Conservation (phyloP, 2,797 vertebrate species). For the Falco concolor region DNA sequence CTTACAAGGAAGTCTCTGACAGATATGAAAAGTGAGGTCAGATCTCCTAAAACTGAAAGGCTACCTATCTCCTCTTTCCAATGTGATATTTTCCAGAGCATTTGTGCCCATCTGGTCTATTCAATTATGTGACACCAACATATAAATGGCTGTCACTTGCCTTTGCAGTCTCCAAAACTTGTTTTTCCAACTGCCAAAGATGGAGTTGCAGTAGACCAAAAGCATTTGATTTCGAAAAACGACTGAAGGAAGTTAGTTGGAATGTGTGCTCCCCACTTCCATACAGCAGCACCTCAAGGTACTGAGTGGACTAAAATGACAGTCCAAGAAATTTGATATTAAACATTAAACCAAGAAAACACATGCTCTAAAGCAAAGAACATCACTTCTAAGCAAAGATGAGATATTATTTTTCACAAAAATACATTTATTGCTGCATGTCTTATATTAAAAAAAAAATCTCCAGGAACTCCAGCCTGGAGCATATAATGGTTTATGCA, state of each 20-base stretch:
- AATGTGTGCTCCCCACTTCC: background rate
- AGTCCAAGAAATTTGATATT: background rate
- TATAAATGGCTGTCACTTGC: background rate
- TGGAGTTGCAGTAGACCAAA: background rate
- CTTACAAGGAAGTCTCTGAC: background rate
- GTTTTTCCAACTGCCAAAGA: background rate
- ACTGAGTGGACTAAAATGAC: background rate
- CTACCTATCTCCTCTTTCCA: background rate
- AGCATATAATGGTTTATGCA: conserved; percentile 33
- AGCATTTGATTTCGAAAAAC: background rate
- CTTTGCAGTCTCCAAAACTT: background rate
- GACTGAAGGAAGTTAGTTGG: background rate
- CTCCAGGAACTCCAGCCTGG: conserved; percentile 9
- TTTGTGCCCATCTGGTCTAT: background rate
- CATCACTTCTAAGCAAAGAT: background rate
- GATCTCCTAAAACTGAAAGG: background rate
- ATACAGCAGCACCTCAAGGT: background rate
- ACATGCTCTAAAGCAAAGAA: background rate
- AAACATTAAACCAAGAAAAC: background rate
- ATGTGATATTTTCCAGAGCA: background rate
- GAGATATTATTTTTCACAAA: conserved; percentile 13
- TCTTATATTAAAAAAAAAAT: background rate
- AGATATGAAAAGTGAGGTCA: background rate
- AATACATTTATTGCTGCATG: background rate
- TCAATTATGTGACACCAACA: rapidly evolving